Base-by-base conservation (phyloP, 1,140 invertebrate species). In the Paraescarpia echinospica region DNA sequence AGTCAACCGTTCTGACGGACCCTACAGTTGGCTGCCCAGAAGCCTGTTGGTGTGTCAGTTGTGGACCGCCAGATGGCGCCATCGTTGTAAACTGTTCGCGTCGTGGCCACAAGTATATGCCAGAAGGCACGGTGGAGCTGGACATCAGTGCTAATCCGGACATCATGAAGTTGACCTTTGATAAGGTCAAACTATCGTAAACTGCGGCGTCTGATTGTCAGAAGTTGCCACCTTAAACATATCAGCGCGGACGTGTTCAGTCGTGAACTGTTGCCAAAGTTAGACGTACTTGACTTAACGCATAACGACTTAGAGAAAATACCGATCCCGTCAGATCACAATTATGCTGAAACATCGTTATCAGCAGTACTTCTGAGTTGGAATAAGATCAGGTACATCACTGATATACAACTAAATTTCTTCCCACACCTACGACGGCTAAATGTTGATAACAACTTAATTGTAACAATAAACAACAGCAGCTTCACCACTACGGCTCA, bases 391-490 rank as follows among this genome's bases (percentile, higher is more conserved):
- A 90, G 90, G 14, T 90, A 4, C n/a, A 33, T 91, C 91, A 91
- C 35, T 18, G 41, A 33, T 93, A 31, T 33, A 51, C 31, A 89
- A 34, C 33, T 51, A 35, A 27, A 91, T 18, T 18, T 77, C 22
- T 77, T 14, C 59, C 59, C 22, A 27, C 27, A 4, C 59, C 12
- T 77, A 77, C 59, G 92, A 41, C 51, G 34, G 1, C 89, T 94
- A 0, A 91, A 93, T 92, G 34, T 94, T 1, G 92, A 91, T 34
- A 33, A 92, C 90, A 94, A 94, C 89, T 31, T 92, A 9, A 92
- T 94, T 27, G 35, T 33, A 0, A n/a, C n/a, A 14, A 59, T 93
- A 31, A 92, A 59, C 14, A 33, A 90, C n/a, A 34, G 31, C 18
- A 91, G 89, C 1, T 90, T 93, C 35, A 89, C 91, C 90, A 2